These are phyloP conservation scores for Arion vulgaris DNA, from an alignment of 1,140 invertebrate genomes.

Conservation along the genomic window DNA sequence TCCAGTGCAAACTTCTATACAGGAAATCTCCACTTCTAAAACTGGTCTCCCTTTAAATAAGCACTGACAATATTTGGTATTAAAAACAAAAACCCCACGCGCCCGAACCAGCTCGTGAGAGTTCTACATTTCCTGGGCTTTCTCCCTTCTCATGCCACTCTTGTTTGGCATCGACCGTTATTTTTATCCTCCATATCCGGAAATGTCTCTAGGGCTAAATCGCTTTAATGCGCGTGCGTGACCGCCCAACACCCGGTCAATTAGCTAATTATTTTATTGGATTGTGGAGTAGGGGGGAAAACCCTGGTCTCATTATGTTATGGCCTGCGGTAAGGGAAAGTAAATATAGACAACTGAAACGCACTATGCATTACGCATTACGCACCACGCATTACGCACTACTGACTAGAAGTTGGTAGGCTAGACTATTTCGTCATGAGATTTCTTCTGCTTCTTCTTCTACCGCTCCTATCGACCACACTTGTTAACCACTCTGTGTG, in stretches of 20 bases:
- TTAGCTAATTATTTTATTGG: conserved; percentile 30
- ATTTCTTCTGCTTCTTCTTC: not conserved
- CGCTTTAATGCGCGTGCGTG: conserved; percentile 36
- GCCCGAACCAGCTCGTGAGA: no score
- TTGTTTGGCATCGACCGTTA: not conserved
- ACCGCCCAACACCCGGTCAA: conserved; percentile 17
- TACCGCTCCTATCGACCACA: no score
- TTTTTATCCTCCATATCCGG: not conserved
- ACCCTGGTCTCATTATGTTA: not conserved
- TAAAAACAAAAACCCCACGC: no score
- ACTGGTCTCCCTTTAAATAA: no score
- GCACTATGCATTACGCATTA: no score
- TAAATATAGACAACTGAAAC: not conserved
- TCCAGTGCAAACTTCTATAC: no score
- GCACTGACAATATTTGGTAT: no score
- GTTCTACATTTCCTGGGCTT: conserved; percentile 55
- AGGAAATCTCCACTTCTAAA: no score
- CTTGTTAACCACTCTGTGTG: no score
- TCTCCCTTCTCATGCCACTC: not conserved
- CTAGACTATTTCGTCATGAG: not conserved
- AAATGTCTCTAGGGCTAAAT: conserved; percentile 8
- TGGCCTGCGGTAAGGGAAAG: not conserved
- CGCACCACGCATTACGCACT: no score
- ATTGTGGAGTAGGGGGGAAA: conserved; percentile 15
- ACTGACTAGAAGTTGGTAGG: not conserved